Percentiles rank a stretch among this genome's conserved stretches.
Conservation (phyloP, 1,140 invertebrate species). For the Plutomurus gul region DNA sequence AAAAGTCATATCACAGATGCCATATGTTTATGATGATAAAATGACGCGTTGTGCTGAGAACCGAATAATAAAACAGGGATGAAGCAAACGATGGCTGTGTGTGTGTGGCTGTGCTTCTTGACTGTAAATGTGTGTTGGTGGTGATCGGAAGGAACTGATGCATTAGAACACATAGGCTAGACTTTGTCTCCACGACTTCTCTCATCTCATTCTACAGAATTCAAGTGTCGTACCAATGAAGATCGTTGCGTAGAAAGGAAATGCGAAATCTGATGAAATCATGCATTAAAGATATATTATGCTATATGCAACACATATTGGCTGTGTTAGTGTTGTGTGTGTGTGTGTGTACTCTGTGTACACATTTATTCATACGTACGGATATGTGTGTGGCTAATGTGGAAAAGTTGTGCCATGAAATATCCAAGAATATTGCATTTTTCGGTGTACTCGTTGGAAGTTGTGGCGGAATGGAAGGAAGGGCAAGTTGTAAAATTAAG, state of each 20-base stretch:
- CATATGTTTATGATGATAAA: conserved; percentile 34
- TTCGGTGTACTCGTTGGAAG: background rate
- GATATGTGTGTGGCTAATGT: background rate
- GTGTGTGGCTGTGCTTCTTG: no score
- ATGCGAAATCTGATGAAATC: conserved; percentile 2
- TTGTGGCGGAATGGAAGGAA: no score
- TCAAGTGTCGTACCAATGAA: conserved; percentile 1
- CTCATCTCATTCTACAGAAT: background rate
- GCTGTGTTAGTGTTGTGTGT: background rate
- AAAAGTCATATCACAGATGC: conserved; percentile 33
- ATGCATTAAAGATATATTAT: conserved; percentile 8
- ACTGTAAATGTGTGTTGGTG: no score
- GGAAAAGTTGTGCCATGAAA: background rate
- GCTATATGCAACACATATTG: no score
- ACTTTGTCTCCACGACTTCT: background rate
- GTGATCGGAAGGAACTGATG: no score
- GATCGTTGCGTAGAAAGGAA: background rate
- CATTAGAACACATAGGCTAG: conserved; percentile 3
- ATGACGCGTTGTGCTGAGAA: conserved; percentile 15
- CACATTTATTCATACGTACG: no score
- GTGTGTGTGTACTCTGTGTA: background rate
- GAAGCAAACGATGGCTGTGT: background rate
- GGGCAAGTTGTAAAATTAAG: no score
- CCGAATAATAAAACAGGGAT: background rate
- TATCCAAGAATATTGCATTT: background rate